Evolutionary conservation across 2,113 vertebrate genomes (phyloP).

Genomic region (Ciconia maguari): DNA sequence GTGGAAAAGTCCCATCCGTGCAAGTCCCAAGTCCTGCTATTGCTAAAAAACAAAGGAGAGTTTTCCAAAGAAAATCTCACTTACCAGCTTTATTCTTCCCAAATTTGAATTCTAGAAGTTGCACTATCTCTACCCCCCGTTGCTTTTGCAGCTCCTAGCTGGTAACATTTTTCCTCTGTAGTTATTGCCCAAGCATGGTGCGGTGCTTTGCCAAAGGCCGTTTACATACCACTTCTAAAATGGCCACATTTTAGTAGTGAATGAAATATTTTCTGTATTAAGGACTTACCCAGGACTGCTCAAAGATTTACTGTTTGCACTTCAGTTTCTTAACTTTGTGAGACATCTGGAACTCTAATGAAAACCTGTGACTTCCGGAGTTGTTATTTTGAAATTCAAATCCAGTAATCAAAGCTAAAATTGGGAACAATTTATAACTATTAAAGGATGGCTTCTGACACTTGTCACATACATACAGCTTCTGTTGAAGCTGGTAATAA

Average conservation of each 20-base stretch:
- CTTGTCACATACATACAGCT: not conserved
- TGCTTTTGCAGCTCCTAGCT: not conserved
- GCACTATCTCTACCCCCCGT: not conserved
- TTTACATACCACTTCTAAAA: not conserved
- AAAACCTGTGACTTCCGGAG: not conserved
- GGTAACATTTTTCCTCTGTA: not conserved
- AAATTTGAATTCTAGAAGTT: not conserved
- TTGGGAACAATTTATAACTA: not conserved
- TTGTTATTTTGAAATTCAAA: not conserved
- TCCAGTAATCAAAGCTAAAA: not conserved
- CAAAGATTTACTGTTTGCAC: not conserved
- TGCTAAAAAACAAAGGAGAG: not conserved
- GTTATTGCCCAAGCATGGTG: not conserved
- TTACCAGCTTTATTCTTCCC: not conserved
- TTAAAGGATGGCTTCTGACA: not conserved
- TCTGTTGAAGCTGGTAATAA: not conserved
- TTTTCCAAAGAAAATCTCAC: not conserved
- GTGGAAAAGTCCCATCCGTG: not conserved
- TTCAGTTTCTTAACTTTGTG: not conserved
- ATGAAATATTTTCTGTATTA: not conserved
- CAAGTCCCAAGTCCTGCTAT: not conserved
- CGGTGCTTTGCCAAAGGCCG: not conserved
- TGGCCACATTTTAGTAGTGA: not conserved
- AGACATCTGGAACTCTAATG: not conserved
- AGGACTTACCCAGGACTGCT: not conserved